phyloP scores from a whole-genome alignment of 1,140 invertebrate species.

The Hermetia illucens region DNA sequence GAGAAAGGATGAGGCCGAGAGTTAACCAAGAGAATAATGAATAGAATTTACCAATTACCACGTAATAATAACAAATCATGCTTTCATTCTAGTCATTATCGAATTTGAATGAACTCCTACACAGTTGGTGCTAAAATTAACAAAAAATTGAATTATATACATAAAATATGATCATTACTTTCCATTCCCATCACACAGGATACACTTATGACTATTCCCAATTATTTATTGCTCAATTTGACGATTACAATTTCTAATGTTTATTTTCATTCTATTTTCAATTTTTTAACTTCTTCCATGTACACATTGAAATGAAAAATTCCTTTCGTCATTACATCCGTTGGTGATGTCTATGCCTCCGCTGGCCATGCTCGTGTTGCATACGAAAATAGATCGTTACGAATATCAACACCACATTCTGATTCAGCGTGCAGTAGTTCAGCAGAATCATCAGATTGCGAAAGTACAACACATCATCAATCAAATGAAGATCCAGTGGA shows the following conservation, averaged over 20 bases:
- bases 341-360: conserved; percentile 41
- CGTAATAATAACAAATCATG: background rate
- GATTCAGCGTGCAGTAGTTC: conserved; percentile 48
- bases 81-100: background rate
- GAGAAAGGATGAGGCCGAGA: too few species aligned
- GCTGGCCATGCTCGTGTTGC: background rate
- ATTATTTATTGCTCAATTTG: too few species aligned
- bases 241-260: background rate
- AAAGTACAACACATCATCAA: conserved; percentile 33
- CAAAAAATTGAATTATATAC: too few species aligned
- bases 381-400: conserved; percentile 49
- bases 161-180: too few species aligned
- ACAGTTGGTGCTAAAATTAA: too few species aligned
- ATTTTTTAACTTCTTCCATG: background rate
- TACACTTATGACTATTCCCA: too few species aligned
- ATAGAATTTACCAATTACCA: background rate
- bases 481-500: conserved; percentile 76
- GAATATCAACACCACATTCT: conserved; percentile 60
- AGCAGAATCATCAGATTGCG: conserved; percentile 46
- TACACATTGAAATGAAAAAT: too few species aligned
- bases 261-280: background rate
- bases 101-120: too few species aligned
- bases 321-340: too few species aligned
- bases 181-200: too few species aligned
- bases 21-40: too few species aligned